Evolutionary conservation across 2,113 vertebrate genomes (phyloP).

Genomic region (Axis porcinus): DNA sequence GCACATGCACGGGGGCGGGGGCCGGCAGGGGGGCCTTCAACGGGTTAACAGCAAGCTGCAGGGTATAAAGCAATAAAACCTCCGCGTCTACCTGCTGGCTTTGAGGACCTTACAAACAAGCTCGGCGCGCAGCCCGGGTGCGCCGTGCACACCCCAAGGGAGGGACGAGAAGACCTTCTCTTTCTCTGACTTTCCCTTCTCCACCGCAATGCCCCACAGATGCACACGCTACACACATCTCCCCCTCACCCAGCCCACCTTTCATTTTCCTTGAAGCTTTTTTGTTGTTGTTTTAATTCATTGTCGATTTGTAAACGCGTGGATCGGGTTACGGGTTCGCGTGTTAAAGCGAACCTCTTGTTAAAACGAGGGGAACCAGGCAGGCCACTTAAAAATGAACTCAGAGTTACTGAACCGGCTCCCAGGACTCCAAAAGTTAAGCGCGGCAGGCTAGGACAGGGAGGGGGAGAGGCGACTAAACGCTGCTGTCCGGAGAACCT

Average conservation of each 20-base stretch:
- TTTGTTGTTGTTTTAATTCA: conserved; percentile 76
- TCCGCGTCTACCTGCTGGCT: conserved; percentile 76
- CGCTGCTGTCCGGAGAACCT: background rate
- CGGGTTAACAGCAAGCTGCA: conserved; percentile 77
- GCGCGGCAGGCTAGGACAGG: conserved; percentile 10
- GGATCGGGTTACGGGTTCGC: conserved; percentile 88
- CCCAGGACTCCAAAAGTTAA: conserved; percentile 73
- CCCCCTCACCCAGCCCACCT: conserved; percentile 49
- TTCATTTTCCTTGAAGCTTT: conserved; percentile 69
- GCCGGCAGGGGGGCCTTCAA: background rate
- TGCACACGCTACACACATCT: background rate
- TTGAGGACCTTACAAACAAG: conserved; percentile 47
- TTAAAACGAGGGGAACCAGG: conserved; percentile 78
- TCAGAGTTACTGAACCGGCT: conserved; percentile 85
- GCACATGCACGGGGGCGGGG: background rate
- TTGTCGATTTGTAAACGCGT: conserved; percentile 83
- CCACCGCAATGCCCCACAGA: background rate
- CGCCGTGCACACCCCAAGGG: background rate
- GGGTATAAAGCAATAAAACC: conserved; percentile 80
- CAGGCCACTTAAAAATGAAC: conserved; percentile 79
- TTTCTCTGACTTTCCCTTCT: background rate
- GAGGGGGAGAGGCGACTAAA: background rate
- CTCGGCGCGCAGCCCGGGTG: background rate
- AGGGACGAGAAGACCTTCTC: background rate
- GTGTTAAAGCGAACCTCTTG: conserved; percentile 85